Evolutionary conservation across 2,113 vertebrate species (phyloP), one percentile per base, ranked within the genome.

Genomic region (Dipodomys merriami): DNA sequence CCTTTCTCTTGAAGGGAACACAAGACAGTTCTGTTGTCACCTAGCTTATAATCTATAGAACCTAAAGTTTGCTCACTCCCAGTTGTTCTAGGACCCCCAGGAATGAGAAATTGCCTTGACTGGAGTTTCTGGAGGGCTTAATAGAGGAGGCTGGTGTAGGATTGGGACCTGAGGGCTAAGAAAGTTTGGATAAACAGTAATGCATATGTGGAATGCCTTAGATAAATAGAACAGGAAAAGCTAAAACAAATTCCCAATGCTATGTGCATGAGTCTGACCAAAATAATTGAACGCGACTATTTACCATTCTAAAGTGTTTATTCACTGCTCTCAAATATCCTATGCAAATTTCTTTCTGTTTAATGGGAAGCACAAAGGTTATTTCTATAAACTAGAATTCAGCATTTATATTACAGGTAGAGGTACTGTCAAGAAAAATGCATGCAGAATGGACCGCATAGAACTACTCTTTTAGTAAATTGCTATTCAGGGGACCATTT

Each of bases 401-500:
- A 72, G 49, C 65, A 77, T 62, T 81, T 88, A 1, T 94, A 44
- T 82, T 80, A 23, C 2, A 25, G 84, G 83, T 53, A 80, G 71
- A 73, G 60, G 15, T 18, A 39, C 53, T 88, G 72, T 91, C 90
- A 92, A 88, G 86, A 84, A 57, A 96, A 93, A 91, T 83, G 77
- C 92, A 93, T 81, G 87, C 65, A 91, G 74, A 53, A 44, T 95
- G 82, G 39, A 23, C 88, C 92, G 94, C 71, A 49, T 93, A 33
- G 68, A 80, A 67, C 72, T 87, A 33, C 90, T 83, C 71, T 95
- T 96, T 83, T 93, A 87, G 86, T 93, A 95, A 96, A 91, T 89
- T 93, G 94, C 92, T 96, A 68, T 93, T 92, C 86, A 65, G 95
- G 93, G 76, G 86, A 79, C n/a, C 79, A 88, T 97, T 96, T 96